A percentile compares a stretch with the other conserved stretches of the same genome.
Conservation (phyloP, 2,888 invertebrate genomes). For the Drosophila monieri region DNA sequence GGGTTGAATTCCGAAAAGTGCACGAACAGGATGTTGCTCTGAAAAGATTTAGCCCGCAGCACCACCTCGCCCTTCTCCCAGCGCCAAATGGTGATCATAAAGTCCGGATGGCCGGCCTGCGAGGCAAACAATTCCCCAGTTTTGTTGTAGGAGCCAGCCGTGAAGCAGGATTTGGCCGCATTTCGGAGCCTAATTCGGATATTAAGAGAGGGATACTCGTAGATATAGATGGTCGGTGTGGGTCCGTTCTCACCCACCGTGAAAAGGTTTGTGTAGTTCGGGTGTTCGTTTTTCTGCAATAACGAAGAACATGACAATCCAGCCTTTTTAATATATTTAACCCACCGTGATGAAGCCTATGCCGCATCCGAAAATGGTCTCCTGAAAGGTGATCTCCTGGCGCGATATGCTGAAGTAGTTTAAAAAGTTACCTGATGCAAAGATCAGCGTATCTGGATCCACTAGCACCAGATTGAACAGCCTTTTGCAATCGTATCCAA, state of each 20-base stretch:
- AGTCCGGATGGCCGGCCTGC: slow-evolving; percentile 92
- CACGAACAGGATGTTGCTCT: slow-evolving; percentile 91
- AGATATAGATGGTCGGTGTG: slow-evolving; percentile 91
- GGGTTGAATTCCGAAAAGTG: slow-evolving; percentile 92
- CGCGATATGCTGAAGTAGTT: slow-evolving; percentile 90
- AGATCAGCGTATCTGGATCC: slow-evolving; percentile 90
- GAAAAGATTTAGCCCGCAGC: slow-evolving; percentile 92
- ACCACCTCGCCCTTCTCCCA: slow-evolving; percentile 91
- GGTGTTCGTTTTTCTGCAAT: slow-evolving; percentile 87
- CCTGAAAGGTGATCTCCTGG: slow-evolving; percentile 88
- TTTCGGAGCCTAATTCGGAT: slow-evolving; percentile 89
- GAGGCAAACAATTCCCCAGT: slow-evolving; percentile 90
- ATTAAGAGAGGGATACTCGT: slow-evolving; percentile 92
- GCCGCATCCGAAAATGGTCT: slow-evolving; percentile 91
- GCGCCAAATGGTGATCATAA: slow-evolving; percentile 94
- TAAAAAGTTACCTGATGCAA: slow-evolving; percentile 92
- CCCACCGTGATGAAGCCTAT: slow-evolving; percentile 91
- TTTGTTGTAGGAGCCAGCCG: slow-evolving; percentile 91
- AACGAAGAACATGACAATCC: fast-evolving
- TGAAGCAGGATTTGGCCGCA: slow-evolving; percentile 90
- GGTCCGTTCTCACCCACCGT: slow-evolving; percentile 93
- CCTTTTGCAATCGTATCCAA: slow-evolving; percentile 93
- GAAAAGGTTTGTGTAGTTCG: slow-evolving; percentile 86
- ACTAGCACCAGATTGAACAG: slow-evolving; percentile 91
- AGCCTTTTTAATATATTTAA: background rate